These are phyloP conservation scores for Cassiopea xamachana DNA, from an alignment of 30 jellyfish, hydroid and myxozoan genomes.

Conservation along the genomic window DNA sequence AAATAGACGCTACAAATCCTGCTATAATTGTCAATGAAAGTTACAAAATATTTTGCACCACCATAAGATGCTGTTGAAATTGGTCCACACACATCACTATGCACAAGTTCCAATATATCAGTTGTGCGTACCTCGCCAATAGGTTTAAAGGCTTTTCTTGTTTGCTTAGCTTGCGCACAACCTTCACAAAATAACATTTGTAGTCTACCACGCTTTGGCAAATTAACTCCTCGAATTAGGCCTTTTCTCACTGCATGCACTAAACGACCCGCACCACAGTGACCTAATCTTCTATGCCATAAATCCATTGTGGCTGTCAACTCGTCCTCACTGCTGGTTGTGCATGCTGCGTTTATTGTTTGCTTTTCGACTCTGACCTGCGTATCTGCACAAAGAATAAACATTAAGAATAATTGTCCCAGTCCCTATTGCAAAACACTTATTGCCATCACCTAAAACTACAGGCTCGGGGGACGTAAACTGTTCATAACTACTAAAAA, in stretches of 20 bases:
- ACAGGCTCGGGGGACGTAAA: constrained; percentile 26
- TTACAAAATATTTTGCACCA: constrained; percentile 56
- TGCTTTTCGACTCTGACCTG: constrained; percentile 1
- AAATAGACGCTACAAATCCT: constrained; percentile 16
- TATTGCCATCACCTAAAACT: constrained; percentile 39
- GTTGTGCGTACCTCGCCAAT: constrained; percentile 28
- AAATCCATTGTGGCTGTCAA: constrained; percentile 18
- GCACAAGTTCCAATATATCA: constrained; percentile 46
- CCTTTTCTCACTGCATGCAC: background rate
- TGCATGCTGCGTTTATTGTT: background rate
- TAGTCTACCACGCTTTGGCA: background rate
- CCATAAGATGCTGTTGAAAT: constrained; percentile 40
- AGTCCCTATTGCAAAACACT: constrained; percentile 9
- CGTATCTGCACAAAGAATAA: constrained; percentile 7
- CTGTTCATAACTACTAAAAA: constrained; percentile 6
- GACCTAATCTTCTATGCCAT: constrained; percentile 75
- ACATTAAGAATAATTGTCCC: constrained; percentile 31
- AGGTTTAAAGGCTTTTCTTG: constrained; percentile 3
- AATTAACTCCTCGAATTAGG: background rate
- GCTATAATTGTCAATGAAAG: constrained; percentile 45
- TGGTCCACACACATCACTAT: constrained; percentile 82
- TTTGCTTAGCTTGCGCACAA: constrained; percentile 49
- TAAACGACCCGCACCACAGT: constrained; percentile 8
- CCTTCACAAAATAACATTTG: constrained; percentile 27
- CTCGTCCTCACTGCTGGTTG: background rate